Base-by-base conservation (phyloP, 1,140 invertebrate genomes). In the Temnothorax nylanderi region DNA sequence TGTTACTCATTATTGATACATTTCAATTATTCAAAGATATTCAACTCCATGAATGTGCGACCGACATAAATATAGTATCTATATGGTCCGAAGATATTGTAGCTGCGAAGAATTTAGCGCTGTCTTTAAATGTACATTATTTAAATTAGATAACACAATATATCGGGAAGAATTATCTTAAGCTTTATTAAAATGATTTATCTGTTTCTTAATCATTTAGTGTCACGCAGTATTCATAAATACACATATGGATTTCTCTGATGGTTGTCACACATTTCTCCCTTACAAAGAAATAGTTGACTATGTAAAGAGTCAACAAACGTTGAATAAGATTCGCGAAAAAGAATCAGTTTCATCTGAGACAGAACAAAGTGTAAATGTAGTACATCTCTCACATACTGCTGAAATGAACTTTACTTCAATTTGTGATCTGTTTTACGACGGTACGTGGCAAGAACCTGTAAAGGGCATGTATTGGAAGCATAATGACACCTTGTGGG, bases 41-140 rank as follows among this genome's bases (percentile, higher is more conserved):
- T 65, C 2, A 65, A 10, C 7, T n/a, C 1, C 0, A 4, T 65
- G 18, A 26, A 26, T 11, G 41, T 1, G 10, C 10, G 26, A 26
- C 7, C 2, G 6, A 0, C 4, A 16, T 41, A 7, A n/a, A 1
- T 11, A n/a, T n/a, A n/a, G 3, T 51, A 62, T 77, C 75, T 2
- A 77, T 77, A 34, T 77, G 75, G 75, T 77, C 75, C 26, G 58
- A 77, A 32, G 10, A 77, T 77, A 34, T 64, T 64, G 16, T 64
- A 64, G 4, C 41, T 32, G 58, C 41, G 18, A 77, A 64, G 2
- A 32, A 64, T 6, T 34, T 77, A 8, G 75, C 75, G 26, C 7
- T 8, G 11, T 34, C 2, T 1, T 47, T 77, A 47, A n/a, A 77
- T n/a, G 75, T 77, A 77, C n/a, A n/a, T 77, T 11, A n/a, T 64